A percentile compares a stretch with the other conserved stretches of the same genome.
Conservation (phyloP, 2,113 vertebrate genomes). For the Cinclus cinclus region DNA sequence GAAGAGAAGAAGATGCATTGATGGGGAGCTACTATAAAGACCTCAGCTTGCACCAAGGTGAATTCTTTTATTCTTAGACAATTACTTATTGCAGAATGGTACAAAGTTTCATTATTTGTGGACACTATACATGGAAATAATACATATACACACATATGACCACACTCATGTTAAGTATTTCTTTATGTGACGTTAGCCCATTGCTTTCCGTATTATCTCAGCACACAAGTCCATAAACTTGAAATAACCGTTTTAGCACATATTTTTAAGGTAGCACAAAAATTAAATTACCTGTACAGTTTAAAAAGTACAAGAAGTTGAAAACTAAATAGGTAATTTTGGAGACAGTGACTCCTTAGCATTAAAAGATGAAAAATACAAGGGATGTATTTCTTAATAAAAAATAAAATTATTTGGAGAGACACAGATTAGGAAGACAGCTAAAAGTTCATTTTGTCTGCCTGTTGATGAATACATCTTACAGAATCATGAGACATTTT, state of each 20-base stretch:
- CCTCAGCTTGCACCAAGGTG: background rate
- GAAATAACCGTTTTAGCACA: background rate
- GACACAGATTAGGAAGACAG: background rate
- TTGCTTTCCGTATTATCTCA: background rate
- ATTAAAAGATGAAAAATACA: background rate
- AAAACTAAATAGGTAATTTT: background rate
- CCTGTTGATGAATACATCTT: background rate
- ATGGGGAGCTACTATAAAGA: background rate
- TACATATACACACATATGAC: background rate
- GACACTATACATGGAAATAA: background rate
- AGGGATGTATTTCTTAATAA: background rate
- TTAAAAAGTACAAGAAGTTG: background rate
- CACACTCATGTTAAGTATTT: background rate
- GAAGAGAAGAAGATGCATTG: background rate
- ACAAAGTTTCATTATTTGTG: background rate
- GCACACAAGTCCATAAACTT: background rate
- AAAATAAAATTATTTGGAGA: background rate
- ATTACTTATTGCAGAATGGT: background rate
- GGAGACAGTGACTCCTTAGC: background rate
- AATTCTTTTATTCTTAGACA: background rate
- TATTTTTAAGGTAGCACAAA: background rate
- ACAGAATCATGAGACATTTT: background rate
- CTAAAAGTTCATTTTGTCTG: background rate
- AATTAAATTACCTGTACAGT: background rate
- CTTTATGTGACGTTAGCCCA: background rate